Conservation (phyloP, 2,113 vertebrate species). For the Pao palembangensis region DNA sequence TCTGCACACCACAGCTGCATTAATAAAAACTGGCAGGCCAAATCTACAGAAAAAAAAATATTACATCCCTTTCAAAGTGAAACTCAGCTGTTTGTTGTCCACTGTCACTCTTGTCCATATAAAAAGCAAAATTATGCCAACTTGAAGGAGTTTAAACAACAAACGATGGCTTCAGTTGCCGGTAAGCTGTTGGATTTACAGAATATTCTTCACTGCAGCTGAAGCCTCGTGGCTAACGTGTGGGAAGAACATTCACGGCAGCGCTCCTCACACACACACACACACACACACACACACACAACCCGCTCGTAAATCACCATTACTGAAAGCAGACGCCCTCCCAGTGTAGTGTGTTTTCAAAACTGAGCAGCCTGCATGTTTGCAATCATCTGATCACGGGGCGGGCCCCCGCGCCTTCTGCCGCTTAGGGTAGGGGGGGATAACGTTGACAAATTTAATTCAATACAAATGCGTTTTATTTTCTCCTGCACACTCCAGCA, state of each 20-base stretch:
- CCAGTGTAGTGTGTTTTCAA: constrained; percentile 40
- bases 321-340: constrained; percentile 25
- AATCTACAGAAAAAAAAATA: too few species aligned
- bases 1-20: too few species aligned
- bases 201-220: constrained; percentile 18
- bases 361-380: constrained; percentile 41
- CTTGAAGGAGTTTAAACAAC: too few species aligned
- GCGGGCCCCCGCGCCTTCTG: not conserved
- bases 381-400: constrained; percentile 53
- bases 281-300: constrained; percentile 21
- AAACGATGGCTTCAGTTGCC: too few species aligned
- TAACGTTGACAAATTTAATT: too few species aligned
- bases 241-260: constrained; percentile 47
- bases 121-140: too few species aligned
- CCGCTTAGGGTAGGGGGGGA: constrained; percentile 2
- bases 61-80: too few species aligned
- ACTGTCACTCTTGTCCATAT: too few species aligned
- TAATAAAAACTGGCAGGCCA: too few species aligned
- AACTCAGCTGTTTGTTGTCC: too few species aligned
- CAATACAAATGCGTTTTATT: constrained; percentile 23
- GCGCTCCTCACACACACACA: constrained; percentile 29
- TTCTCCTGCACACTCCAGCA: not conserved
- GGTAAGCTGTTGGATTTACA: not conserved
- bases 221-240: constrained; percentile 42
- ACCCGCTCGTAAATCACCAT: constrained; percentile 50